Base-by-base conservation (phyloP, 35 echinoderm and acorn worm genomes). In the Strongylocentrotus purpuratus region DNA sequence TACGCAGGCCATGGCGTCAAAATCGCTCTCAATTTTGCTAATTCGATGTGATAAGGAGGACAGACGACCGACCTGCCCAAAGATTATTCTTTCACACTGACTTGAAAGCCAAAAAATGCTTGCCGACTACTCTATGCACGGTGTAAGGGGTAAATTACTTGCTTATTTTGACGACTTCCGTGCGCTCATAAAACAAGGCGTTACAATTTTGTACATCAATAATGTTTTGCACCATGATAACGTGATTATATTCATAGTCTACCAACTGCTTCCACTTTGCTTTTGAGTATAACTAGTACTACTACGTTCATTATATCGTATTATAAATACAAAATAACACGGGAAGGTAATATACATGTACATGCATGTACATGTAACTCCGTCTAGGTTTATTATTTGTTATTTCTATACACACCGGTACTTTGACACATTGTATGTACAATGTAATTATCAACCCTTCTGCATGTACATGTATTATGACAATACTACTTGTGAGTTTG, bases 41-140 rank as follows among this genome's bases (percentile, higher is more conserved):
- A 89, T 89, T 89, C 45, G 87, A 18, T 46, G 20, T 89, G 87
- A 89, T 89, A 89, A 15, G 87, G 87, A 45, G 32, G 87, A 89
- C 87, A 89, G 87, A 41, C 87, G 33, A 78, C 65, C 65, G 65
- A n/a, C 65, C 20, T 78, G 65, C 65, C 65, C 65, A 28, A 78
- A 78, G 20, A 78, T 28, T 78, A 78, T 28, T 78, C 65, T 78
- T 78, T 78, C 65, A 28, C 65, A 78, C 65, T 3, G 65, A 78
- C 65, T 78, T 78, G 65, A 28, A 78, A n/a, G 22, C 65, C 20
- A 78, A 78, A 78, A 78, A 1, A n/a, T 0, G 65, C 65, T 78
- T 78, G 22, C 28, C 65, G 28, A 78, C 25, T 28, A n/a, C 25
- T 22, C 65, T 22, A 31, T 28, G 28, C 65, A 78, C 65, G 65